Evolutionary conservation across 2,797 vertebrate genomes (phyloP).

Genomic region (Coilia nasus): DNA sequence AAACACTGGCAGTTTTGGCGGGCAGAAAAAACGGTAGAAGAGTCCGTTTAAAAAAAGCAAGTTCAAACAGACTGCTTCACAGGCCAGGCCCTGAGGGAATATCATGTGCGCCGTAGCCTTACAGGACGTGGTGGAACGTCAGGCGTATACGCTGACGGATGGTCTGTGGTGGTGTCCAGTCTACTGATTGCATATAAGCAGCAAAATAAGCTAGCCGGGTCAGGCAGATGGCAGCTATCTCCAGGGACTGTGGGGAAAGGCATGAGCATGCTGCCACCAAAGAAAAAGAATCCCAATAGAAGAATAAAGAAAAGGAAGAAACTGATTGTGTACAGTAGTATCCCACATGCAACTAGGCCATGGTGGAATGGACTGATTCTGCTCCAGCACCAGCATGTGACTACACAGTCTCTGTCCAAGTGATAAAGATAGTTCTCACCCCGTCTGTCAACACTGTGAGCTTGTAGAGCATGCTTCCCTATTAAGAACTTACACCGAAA

Average conservation of each 20-base stretch:
- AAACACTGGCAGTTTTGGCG: not conserved
- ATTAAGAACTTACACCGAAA: not conserved
- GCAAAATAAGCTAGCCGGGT: not conserved
- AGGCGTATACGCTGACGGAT: not conserved
- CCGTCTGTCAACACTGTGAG: not conserved
- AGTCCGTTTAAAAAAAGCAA: not conserved
- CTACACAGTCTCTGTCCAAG: not conserved
- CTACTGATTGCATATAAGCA: not conserved
- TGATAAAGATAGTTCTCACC: not conserved
- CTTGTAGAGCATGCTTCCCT: not conserved
- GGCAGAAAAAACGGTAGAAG: not conserved
- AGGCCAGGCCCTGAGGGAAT: not conserved
- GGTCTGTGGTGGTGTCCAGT: not conserved
- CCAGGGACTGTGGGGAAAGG: not conserved
- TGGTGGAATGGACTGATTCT: not conserved
- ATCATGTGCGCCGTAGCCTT: not conserved
- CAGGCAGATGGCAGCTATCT: not conserved
- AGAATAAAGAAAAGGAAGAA: not conserved
- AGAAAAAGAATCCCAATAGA: not conserved
- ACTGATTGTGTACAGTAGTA: not conserved
- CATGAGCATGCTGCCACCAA: not conserved
- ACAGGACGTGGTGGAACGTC: not conserved
- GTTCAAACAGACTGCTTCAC: not conserved
- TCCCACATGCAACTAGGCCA: not conserved
- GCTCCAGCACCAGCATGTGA: conserved; percentile 1